A percentile compares a stretch with the other conserved stretches of the same genome.
phyloP scores from a whole-genome alignment of 1,140 invertebrate genomes.

The Drosophila rufa region DNA sequence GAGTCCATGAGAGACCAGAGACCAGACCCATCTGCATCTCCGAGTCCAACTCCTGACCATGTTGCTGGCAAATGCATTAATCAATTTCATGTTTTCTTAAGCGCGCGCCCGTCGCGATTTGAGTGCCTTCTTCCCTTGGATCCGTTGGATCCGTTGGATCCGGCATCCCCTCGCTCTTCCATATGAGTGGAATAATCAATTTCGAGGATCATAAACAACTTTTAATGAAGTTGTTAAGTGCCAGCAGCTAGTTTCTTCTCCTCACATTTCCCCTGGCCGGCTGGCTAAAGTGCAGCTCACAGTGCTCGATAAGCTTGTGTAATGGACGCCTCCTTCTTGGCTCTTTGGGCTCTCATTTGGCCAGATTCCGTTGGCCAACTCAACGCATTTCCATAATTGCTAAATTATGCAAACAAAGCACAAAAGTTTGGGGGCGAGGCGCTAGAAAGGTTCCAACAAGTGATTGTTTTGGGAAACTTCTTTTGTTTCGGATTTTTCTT shows the following conservation, averaged over 20 bases:
- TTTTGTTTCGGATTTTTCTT: constrained; percentile 54
- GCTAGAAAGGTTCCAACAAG: constrained; percentile 62
- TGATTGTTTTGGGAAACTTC: constrained; percentile 57
- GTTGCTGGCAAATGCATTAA: constrained; percentile 83
- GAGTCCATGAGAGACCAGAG: not conserved
- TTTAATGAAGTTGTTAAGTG: constrained; percentile 85
- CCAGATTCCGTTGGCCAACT: constrained; percentile 40
- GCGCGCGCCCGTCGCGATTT: constrained; percentile 77
- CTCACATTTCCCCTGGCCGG: constrained; percentile 8
- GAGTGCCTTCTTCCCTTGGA: constrained; percentile 53
- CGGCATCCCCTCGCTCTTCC: constrained; percentile 18
- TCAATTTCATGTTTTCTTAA: constrained; percentile 85
- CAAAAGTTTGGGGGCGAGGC: constrained; percentile 12
- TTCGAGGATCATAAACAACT: constrained; percentile 85
- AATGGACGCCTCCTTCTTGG: constrained; percentile 55
- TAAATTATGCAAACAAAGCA: constrained; percentile 70
- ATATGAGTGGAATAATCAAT: constrained; percentile 84
- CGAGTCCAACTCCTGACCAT: constrained; percentile 49
- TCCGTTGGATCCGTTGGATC: not conserved
- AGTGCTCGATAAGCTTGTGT: constrained; percentile 61
- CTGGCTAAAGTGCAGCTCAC: constrained; percentile 63
- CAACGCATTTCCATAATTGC: constrained; percentile 81
- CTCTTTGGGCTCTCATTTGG: constrained; percentile 27
- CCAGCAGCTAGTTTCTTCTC: constrained; percentile 74
- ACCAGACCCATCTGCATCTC: constrained; percentile 15